These are phyloP conservation scores for Drosophila ficusphila DNA, from an alignment of 1,140 invertebrate genomes.

Conservation along the genomic window DNA sequence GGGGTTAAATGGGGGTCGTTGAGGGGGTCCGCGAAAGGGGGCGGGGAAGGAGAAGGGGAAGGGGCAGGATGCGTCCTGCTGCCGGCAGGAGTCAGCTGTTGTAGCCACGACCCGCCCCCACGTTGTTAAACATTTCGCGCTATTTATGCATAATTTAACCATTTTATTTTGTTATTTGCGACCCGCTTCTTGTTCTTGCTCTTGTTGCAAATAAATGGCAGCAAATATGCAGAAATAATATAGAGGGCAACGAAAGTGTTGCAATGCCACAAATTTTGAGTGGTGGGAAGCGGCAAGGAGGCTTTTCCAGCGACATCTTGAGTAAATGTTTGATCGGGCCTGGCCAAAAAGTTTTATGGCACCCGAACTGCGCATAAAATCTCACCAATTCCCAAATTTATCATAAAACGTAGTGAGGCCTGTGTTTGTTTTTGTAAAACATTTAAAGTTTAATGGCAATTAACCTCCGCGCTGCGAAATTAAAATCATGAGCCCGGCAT, in stretches of 20 bases:
- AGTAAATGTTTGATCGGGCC: slow-evolving; percentile 64
- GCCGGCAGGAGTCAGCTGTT: slow-evolving; percentile 45
- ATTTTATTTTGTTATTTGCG: slow-evolving; percentile 57
- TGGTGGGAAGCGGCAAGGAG: neutral
- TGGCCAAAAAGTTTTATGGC: slow-evolving; percentile 57
- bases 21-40: neutral
- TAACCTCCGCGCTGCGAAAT: slow-evolving; percentile 69
- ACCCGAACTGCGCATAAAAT: slow-evolving; percentile 70
- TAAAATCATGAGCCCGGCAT: slow-evolving; percentile 73
- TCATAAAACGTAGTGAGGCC: slow-evolving; percentile 66
- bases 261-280: slow-evolving; percentile 26
- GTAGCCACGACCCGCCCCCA: slow-evolving; percentile 8
- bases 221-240: slow-evolving; percentile 50
- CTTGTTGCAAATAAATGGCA: slow-evolving; percentile 47
- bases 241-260: slow-evolving; percentile 28
- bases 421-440: slow-evolving; percentile 36
- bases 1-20: slow-evolving; percentile 4
- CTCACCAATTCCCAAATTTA: slow-evolving; percentile 61
- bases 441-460: slow-evolving; percentile 80
- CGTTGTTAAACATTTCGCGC: slow-evolving; percentile 46
- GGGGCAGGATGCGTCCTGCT: slow-evolving; percentile 17
- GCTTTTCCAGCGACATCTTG: slow-evolving; percentile 33
- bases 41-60: neutral
- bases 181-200: slow-evolving; percentile 33
- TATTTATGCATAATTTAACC: slow-evolving; percentile 55